These are phyloP conservation scores for Germaria angustata DNA, from an alignment of 2,888 invertebrate species.

Conservation along the genomic window DNA sequence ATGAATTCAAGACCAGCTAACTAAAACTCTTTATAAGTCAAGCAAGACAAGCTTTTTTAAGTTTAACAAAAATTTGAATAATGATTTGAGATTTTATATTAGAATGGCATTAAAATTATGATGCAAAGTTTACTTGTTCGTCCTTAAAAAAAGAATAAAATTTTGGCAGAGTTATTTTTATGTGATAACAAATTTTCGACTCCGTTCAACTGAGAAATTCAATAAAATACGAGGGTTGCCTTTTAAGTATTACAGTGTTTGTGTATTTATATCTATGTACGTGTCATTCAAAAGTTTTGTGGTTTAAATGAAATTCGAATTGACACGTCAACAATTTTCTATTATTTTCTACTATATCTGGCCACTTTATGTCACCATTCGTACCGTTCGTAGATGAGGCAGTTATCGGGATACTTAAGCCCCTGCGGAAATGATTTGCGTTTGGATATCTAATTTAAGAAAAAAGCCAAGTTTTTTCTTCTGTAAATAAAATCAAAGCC, in stretches of 20 bases:
- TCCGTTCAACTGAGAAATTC: not conserved
- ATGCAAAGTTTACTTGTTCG: not conserved
- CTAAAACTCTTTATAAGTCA: constrained; percentile 11
- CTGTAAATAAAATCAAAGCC: not conserved
- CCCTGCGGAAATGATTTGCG: too few relatives aligned
- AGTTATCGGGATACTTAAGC: too few relatives aligned
- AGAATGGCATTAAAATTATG: not conserved
- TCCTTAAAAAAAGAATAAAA: not conserved
- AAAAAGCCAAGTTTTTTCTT: too few relatives aligned
- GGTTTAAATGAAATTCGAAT: too few relatives aligned
- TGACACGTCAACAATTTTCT: too few relatives aligned
- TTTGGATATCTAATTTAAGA: too few relatives aligned
- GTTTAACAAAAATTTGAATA: constrained; percentile 9
- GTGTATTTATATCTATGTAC: too few relatives aligned
- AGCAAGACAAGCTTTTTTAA: constrained; percentile 6
- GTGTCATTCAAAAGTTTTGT: too few relatives aligned
- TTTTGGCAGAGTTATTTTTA: not conserved
- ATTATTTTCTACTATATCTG: too few relatives aligned
- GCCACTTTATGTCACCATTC: too few relatives aligned
- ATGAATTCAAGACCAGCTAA: constrained; percentile 22
- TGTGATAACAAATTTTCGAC: not conserved
- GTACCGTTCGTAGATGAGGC: too few relatives aligned
- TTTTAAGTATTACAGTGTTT: too few relatives aligned
- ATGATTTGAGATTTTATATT: not conserved
- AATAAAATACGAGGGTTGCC: not conserved